A percentile compares a stretch with the other conserved stretches of the same genome.
These are phyloP conservation scores for Brachyptera putata DNA, from an alignment of 2,888 invertebrate genomes.

Conservation along the genomic window DNA sequence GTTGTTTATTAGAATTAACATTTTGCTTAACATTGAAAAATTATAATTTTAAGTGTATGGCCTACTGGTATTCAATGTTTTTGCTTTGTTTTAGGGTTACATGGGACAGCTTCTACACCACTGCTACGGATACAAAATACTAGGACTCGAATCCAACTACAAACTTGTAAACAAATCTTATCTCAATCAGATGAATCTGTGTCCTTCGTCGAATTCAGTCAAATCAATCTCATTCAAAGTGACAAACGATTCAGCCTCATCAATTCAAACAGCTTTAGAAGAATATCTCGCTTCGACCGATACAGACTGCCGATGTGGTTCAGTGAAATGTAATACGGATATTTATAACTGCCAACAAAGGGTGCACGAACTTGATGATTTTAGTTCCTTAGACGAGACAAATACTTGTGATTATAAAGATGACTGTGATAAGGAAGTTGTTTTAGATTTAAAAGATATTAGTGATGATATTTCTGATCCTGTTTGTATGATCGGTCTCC, in stretches of 20 bases:
- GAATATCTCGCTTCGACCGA: background rate
- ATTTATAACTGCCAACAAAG: background rate
- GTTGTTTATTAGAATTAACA: too few species aligned
- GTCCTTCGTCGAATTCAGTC: constrained; percentile 47
- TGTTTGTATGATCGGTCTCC: constrained; percentile 59
- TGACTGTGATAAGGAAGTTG: too few species aligned
- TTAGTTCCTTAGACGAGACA: too few species aligned
- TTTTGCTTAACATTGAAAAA: too few species aligned
- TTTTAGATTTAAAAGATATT: too few species aligned
- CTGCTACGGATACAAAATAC: constrained; percentile 54
- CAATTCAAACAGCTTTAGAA: background rate
- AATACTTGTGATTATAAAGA: too few species aligned
- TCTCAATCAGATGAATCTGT: constrained; percentile 47
- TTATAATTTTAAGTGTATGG: too few species aligned
- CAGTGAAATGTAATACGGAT: background rate
- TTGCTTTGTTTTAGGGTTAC: constrained; percentile 61
- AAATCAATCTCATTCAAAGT: constrained; percentile 35
- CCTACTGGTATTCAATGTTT: too few species aligned
- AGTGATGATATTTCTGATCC: background rate
- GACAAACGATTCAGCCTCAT: constrained; percentile 4
- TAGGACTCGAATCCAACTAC: constrained; percentile 63
- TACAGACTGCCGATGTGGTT: background rate
- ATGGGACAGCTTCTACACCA: constrained; percentile 62
- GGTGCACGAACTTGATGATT: background rate
- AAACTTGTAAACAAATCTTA: constrained; percentile 55